phyloP scores from a whole-genome alignment of 2,113 vertebrate species.

The Pholis gunnellus region DNA sequence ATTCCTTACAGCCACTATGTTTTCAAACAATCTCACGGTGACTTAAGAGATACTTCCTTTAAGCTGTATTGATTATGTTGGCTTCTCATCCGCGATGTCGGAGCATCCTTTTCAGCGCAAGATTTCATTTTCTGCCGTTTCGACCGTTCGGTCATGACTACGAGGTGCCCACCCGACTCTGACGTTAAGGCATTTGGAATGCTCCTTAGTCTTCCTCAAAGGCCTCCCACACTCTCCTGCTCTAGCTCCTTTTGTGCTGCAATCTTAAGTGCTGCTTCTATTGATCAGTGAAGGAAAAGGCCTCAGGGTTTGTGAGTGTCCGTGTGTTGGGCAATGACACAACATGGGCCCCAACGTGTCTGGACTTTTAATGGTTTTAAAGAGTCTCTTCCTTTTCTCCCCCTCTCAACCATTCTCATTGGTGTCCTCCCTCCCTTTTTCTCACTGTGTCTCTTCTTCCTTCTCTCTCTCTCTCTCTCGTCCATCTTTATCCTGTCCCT shows the following conservation, averaged over 20 bases:
- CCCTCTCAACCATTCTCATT: slow-evolving; percentile 8
- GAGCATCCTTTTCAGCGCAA: neutral
- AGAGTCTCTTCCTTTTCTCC: slow-evolving; percentile 1
- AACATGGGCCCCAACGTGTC: slow-evolving; percentile 66
- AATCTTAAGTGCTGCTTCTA: slow-evolving; percentile 56
- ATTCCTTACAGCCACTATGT: neutral
- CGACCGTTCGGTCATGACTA: neutral
- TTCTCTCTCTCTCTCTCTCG: neutral
- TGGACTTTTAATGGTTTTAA: slow-evolving; percentile 65
- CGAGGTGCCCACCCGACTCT: neutral
- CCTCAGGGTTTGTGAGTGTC: slow-evolving; percentile 20
- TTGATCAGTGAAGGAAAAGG: slow-evolving; percentile 49
- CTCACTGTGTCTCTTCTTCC: neutral
- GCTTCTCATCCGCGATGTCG: neutral
- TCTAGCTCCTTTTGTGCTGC: slow-evolving; percentile 25
- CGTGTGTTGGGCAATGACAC: slow-evolving; percentile 42
- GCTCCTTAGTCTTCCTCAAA: slow-evolving; percentile 23
- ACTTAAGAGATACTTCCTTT: neutral
- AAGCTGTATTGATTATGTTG: neutral
- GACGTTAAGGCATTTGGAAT: neutral
- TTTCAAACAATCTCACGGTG: neutral
- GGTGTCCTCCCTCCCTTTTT: neutral
- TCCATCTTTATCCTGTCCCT: neutral
- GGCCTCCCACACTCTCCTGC: neutral
- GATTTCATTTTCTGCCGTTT: neutral